Conservation (phyloP, 2,797 vertebrate genomes). For the Natrix natrix region DNA sequence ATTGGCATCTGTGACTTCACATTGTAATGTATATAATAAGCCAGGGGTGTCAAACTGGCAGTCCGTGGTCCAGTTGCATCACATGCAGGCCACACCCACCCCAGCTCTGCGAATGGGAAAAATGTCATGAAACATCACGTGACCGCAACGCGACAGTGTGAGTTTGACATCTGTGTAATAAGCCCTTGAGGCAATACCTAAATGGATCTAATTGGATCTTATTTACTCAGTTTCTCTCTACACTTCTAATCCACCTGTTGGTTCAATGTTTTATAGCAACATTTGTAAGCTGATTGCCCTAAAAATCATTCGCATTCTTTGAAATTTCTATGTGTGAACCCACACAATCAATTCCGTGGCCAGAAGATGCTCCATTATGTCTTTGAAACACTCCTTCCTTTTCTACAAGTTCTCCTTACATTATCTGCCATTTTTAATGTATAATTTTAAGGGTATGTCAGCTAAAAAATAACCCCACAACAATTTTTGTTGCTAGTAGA, state of each 20-base stretch:
- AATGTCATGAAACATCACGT: too few species aligned
- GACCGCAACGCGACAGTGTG: too few species aligned
- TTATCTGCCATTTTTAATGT: background rate
- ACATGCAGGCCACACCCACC: rapidly evolving
- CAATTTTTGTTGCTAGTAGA: background rate
- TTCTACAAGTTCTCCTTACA: background rate
- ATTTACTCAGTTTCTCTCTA: background rate
- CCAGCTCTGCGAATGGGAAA: too few species aligned
- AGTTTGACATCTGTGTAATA: background rate
- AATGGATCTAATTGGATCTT: background rate
- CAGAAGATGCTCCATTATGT: background rate
- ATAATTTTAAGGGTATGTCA: background rate
- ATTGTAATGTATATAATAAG: background rate
- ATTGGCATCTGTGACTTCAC: background rate
- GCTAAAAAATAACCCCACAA: background rate
- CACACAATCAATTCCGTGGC: background rate
- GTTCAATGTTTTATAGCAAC: background rate
- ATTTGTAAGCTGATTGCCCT: background rate
- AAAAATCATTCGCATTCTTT: background rate
- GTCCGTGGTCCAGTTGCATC: too few species aligned
- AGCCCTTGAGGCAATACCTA: background rate
- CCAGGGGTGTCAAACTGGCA: too few species aligned
- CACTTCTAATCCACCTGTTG: background rate
- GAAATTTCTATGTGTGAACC: background rate
- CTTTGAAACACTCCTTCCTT: background rate